Evolutionary conservation across 2,797 vertebrate genomes (phyloP).

Genomic region (Amblyraja radiata): DNA sequence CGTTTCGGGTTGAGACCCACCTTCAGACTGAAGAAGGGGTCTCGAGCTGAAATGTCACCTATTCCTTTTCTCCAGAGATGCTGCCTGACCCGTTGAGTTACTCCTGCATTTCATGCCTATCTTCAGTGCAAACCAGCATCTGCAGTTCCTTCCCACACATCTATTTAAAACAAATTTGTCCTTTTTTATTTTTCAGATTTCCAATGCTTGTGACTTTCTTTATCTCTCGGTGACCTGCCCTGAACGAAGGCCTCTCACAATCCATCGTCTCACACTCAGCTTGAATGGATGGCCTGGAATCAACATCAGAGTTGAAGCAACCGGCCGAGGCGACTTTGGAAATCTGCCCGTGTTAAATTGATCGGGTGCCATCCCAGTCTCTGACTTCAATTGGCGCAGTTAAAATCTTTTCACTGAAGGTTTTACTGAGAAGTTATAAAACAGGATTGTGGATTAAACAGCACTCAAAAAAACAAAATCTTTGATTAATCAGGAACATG

Average conservation of each 20-base stretch:
- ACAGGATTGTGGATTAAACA: not conserved
- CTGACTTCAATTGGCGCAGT: not conserved
- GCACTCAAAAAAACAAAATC: not conserved
- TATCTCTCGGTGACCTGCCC: not conserved
- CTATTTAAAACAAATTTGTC: not conserved
- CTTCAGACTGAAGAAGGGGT: too few species aligned
- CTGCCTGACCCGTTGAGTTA: too few species aligned
- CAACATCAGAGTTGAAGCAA: not conserved
- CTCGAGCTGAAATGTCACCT: too few species aligned
- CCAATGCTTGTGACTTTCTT: not conserved
- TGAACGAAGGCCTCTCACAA: not conserved
- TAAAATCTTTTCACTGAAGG: not conserved
- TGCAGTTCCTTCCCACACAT: too few species aligned
- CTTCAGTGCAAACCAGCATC: too few species aligned
- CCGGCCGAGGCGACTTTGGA: not conserved
- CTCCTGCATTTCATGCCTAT: too few species aligned
- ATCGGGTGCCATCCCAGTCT: not conserved
- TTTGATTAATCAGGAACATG: too few species aligned
- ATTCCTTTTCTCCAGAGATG: too few species aligned
- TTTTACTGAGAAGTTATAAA: not conserved
- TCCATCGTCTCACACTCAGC: not conserved
- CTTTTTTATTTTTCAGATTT: not conserved
- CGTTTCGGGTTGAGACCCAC: too few species aligned
- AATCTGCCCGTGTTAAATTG: not conserved
- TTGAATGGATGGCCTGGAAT: not conserved